These are phyloP conservation scores for Lepidocolaptes lacrymiger DNA, from an alignment of 2,797 vertebrate species.

Conservation along the genomic window DNA sequence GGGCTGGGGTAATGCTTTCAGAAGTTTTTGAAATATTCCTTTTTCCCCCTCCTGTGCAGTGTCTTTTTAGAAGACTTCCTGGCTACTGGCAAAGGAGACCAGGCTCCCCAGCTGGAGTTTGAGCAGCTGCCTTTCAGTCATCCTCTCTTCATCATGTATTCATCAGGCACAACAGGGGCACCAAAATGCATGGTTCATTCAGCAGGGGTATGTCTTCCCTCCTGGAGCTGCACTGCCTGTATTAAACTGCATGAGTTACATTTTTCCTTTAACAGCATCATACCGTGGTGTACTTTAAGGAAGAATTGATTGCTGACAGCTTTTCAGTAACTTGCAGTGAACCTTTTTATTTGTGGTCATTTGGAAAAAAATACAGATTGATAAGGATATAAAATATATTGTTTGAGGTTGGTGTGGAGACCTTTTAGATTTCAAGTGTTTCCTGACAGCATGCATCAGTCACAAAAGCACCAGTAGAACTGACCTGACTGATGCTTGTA, in stretches of 20 bases:
- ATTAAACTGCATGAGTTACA: neutral
- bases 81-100: slow-evolving; percentile 82
- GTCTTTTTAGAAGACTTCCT: slow-evolving; percentile 93
- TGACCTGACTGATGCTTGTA: neutral
- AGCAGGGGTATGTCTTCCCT: slow-evolving; percentile 85
- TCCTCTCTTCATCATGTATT: slow-evolving; percentile 95
- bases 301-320: neutral
- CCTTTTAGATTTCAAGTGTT: neutral
- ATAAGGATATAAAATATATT: neutral
- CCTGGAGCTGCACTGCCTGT: neutral
- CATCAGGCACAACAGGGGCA: slow-evolving; percentile 93
- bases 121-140: slow-evolving; percentile 95
- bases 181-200: slow-evolving; percentile 99
- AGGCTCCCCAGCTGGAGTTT: slow-evolving; percentile 93
- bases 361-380: neutral
- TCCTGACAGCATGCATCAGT: neutral
- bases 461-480: neutral
- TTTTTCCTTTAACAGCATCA: neutral
- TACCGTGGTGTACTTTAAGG: neutral
- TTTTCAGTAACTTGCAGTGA: neutral
- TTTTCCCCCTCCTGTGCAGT: slow-evolving; percentile 62
- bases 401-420: neutral
- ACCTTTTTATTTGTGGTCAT: neutral
- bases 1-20: neutral
- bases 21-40: neutral